phyloP scores from a whole-genome alignment of 2,888 invertebrate genomes.

The Drosophila leonis region DNA sequence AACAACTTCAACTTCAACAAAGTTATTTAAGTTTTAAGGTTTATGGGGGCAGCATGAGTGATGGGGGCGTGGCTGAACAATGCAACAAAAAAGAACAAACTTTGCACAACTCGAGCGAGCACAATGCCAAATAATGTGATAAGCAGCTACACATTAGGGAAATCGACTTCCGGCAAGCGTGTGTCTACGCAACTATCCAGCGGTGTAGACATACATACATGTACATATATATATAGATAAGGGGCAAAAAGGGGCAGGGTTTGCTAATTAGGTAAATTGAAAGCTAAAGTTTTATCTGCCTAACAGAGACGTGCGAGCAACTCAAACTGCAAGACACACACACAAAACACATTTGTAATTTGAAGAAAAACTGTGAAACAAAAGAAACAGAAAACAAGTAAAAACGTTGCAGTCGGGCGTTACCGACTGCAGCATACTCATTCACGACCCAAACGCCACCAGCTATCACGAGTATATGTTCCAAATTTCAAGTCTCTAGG shows the following conservation, averaged over 20 bases:
- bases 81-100: constrained; percentile 26
- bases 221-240: not conserved
- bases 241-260: too few relatives aligned
- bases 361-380: constrained; percentile 18
- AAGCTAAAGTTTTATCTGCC: constrained; percentile 60
- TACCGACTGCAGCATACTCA: too few relatives aligned
- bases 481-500: too few relatives aligned
- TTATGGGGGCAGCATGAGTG: not conserved
- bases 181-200: constrained; percentile 25
- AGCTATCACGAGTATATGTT: too few relatives aligned
- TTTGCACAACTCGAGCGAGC: constrained; percentile 57
- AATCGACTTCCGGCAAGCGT: constrained; percentile 22
- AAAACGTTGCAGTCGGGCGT: too few relatives aligned
- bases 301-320: constrained; percentile 15
- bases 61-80: constrained; percentile 30
- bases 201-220: not conserved
- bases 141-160: constrained; percentile 48
- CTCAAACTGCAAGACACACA: constrained; percentile 15
- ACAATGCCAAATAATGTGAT: constrained; percentile 60
- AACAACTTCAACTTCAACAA: constrained; percentile 15
- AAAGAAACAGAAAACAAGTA: not conserved
- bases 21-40: constrained; percentile 1
- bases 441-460: too few relatives aligned
- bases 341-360: constrained; percentile 14
- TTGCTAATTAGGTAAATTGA: constrained; percentile 75